Evolutionary conservation across 2,888 invertebrate species (phyloP).

Genomic region (Liposcelis brunnea): DNA sequence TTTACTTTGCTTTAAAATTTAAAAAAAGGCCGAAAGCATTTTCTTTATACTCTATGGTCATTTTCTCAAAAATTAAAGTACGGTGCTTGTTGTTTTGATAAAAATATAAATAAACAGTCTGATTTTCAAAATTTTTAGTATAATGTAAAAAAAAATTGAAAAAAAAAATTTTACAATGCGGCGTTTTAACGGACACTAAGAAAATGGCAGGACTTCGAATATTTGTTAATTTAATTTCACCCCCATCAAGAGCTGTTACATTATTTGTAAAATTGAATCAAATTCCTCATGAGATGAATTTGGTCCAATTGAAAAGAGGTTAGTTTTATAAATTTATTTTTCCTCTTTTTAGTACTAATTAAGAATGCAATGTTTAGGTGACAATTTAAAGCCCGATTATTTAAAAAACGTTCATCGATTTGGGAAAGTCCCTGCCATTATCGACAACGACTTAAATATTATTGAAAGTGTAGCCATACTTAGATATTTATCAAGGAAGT

Average conservation of each 20-base stretch:
- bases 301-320: constrained; percentile 46
- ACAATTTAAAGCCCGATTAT: constrained; percentile 41
- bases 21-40: too few species aligned
- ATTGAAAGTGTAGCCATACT: constrained; percentile 41
- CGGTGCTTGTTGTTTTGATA: too few species aligned
- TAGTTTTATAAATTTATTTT: too few species aligned
- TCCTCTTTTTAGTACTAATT: too few species aligned
- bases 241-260: constrained; percentile 52
- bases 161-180: too few species aligned
- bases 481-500: constrained; percentile 28
- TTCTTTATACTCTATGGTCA: too few species aligned
- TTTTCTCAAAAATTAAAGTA: too few species aligned
- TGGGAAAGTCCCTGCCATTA: constrained; percentile 46
- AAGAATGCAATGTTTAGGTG: constrained; percentile 28
- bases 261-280: constrained; percentile 46
- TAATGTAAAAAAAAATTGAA: too few species aligned
- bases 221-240: constrained; percentile 58
- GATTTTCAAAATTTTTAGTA: too few species aligned
- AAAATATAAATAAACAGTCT: too few species aligned
- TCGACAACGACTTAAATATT: constrained; percentile 45
- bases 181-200: too few species aligned
- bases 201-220: constrained; percentile 23
- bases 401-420: constrained; percentile 39
- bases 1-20: too few species aligned
- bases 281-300: constrained; percentile 42